Percentiles rank a stretch among this genome's conserved stretches.
Evolutionary conservation across 2,797 vertebrate genomes (phyloP).

Genomic region (Myotis findleyi): DNA sequence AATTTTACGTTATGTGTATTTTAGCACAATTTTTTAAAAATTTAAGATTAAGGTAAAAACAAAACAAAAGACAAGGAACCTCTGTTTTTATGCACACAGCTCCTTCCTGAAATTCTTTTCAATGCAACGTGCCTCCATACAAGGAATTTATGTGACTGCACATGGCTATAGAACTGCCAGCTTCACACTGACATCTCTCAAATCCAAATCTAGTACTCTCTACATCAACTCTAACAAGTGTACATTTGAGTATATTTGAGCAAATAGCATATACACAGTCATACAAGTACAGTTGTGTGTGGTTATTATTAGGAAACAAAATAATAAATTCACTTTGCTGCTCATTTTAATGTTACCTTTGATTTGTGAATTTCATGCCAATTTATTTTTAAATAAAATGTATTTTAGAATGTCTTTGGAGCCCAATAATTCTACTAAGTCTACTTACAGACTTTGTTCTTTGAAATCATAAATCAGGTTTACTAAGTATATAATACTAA

Average conservation of each 20-base stretch:
- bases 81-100: not conserved
- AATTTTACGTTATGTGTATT: not conserved
- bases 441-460: not conserved
- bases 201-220: not conserved
- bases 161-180: not conserved
- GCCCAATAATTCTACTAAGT: not conserved
- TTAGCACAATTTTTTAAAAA: not conserved
- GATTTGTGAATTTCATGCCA: slow-evolving; percentile 38
- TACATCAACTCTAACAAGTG: not conserved
- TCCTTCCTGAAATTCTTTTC: not conserved
- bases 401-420: not conserved
- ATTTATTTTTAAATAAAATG: slow-evolving; percentile 21
- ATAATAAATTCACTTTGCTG: not conserved
- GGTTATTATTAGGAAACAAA: not conserved
- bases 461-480: slow-evolving; percentile 31
- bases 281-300: not conserved
- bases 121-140: not conserved
- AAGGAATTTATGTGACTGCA: not conserved
- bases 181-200: not conserved
- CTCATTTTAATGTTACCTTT: slow-evolving; percentile 1
- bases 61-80: not conserved
- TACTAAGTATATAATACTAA: slow-evolving; percentile 50
- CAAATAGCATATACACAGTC: not conserved
- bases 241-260: not conserved
- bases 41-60: not conserved